Evolutionary conservation across 1,140 invertebrate genomes (phyloP).

Genomic region (Sipha flava): DNA sequence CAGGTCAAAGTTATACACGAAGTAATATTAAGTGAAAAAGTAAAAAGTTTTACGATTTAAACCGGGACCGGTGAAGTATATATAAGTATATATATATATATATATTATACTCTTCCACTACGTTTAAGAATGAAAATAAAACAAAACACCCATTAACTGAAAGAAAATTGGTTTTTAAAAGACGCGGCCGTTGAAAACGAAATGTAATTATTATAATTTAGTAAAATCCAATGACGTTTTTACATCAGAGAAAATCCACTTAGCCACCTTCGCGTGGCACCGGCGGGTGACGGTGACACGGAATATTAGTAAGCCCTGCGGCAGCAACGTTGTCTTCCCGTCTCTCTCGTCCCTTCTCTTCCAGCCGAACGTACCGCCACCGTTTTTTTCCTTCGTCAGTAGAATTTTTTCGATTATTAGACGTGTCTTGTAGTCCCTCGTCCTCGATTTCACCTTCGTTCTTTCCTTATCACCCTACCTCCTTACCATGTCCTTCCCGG

Average conservation of each 20-base stretch:
- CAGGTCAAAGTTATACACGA: not conserved
- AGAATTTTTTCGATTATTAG: too few relatives aligned
- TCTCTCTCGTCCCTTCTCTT: too few relatives aligned
- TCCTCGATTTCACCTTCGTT: too few relatives aligned
- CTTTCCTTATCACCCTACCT: too few relatives aligned
- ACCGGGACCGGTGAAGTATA: too few relatives aligned
- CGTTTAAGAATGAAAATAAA: too few relatives aligned
- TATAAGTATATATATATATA: too few relatives aligned
- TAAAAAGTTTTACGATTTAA: conserved; percentile 1
- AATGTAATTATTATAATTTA: not conserved
- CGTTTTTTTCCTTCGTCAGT: too few relatives aligned
- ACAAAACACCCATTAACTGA: not conserved
- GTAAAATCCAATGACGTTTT: not conserved
- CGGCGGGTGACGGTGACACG: not conserved
- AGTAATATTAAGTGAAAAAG: not conserved
- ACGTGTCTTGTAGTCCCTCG: too few relatives aligned
- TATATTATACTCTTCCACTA: too few relatives aligned
- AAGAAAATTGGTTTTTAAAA: not conserved
- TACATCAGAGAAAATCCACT: not conserved
- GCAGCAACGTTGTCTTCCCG: not conserved
- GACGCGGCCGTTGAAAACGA: not conserved
- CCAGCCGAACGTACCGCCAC: too few relatives aligned
- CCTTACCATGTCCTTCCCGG: too few relatives aligned
- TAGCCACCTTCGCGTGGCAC: not conserved
- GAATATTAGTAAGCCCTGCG: not conserved